phyloP scores from a whole-genome alignment of 2,113 vertebrate genomes.

The Hipposideros armiger region DNA sequence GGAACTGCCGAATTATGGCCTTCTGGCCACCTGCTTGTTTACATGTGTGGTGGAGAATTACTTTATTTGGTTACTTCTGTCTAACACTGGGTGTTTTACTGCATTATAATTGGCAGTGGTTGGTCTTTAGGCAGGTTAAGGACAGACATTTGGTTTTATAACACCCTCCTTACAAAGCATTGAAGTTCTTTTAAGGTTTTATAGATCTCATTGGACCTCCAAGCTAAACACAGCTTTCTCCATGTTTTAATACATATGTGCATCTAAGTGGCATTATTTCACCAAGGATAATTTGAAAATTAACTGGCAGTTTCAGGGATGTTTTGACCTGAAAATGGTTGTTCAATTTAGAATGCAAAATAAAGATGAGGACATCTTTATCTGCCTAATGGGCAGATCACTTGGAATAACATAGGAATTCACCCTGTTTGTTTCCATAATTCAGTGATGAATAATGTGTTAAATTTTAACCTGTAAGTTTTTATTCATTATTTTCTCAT shows the following conservation, averaged over 20 bases:
- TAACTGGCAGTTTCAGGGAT: neutral
- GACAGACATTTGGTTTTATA: neutral
- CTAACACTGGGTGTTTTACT: neutral
- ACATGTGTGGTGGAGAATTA: neutral
- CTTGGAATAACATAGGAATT: neutral
- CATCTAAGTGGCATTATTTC: neutral
- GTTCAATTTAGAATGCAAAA: neutral
- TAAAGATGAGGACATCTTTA: neutral
- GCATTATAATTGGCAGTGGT: neutral
- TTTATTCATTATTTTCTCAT: neutral
- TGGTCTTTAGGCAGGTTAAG: neutral
- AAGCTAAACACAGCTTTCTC: neutral
- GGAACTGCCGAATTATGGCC: neutral
- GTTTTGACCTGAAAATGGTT: neutral
- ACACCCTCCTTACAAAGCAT: neutral
- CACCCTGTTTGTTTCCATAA: neutral
- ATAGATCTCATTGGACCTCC: too few species aligned
- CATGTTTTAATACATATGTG: neutral
- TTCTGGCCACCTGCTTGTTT: neutral
- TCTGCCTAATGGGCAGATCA: neutral
- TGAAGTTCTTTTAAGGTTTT: neutral
- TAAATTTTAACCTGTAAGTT: neutral
- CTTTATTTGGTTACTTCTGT: neutral
- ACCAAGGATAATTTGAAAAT: constrained; percentile 17
- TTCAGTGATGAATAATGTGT: neutral